These are phyloP conservation scores for Trematocara macrostoma DNA, from an alignment of 2,113 vertebrate genomes.

Conservation along the genomic window DNA sequence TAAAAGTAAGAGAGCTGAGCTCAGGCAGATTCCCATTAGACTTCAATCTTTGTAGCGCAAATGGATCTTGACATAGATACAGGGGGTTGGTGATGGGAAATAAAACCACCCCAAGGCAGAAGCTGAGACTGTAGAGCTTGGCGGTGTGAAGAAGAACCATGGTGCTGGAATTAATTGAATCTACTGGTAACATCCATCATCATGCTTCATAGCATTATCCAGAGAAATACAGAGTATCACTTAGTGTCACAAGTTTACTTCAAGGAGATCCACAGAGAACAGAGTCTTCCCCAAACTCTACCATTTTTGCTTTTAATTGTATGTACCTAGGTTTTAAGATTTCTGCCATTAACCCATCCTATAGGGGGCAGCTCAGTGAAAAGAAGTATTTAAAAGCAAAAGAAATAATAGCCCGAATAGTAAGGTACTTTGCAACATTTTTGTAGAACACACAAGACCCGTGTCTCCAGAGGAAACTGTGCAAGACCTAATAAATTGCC, in stretches of 20 bases:
- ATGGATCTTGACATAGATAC: conserved; percentile 9
- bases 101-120: background rate
- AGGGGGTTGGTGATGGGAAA: background rate
- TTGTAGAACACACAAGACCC: background rate
- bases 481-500: background rate
- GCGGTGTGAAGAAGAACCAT: background rate
- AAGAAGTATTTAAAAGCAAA: background rate
- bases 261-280: background rate
- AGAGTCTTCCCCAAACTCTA: background rate
- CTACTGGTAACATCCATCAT: background rate
- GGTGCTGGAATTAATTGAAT: background rate
- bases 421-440: background rate
- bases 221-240: background rate
- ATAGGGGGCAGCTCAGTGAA: background rate
- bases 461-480: background rate
- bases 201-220: background rate
- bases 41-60: conserved; percentile 24
- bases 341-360: background rate
- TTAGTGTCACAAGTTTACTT: background rate
- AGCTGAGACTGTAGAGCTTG: background rate
- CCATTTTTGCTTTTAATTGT: background rate
- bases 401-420: background rate
- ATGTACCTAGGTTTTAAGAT: background rate
- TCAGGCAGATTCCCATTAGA: conserved; percentile 24
- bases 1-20: background rate